Conservation (phyloP, 1,140 invertebrate genomes). For the Saccostrea cuccullata region DNA sequence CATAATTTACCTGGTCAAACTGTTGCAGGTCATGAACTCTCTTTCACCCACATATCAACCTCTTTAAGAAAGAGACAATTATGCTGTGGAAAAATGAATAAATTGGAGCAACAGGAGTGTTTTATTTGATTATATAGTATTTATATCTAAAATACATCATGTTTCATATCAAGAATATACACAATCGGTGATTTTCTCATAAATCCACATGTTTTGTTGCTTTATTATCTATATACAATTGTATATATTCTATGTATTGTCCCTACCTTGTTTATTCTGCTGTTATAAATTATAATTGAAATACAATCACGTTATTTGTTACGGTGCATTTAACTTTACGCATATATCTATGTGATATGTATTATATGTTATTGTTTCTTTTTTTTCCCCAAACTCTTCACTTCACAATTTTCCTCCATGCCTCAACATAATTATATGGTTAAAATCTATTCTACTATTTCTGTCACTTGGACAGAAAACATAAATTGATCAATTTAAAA, state of each 20-base stretch:
- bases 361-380: background rate
- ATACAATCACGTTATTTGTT: no score
- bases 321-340: background rate
- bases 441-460: no score
- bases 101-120: background rate
- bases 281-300: background rate
- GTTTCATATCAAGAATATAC: background rate
- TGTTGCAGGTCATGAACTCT: background rate
- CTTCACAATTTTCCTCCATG: no score
- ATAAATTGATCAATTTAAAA: no score
- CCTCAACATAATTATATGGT: no score
- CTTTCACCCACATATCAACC: conserved; percentile 1
- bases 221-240: background rate
- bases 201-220: conserved; percentile 1
- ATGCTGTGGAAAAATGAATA: background rate
- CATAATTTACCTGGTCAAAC: background rate
- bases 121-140: background rate
- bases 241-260: background rate
- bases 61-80: background rate
- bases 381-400: background rate
- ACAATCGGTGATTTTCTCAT: background rate
- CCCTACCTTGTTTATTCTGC: background rate
- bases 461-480: no score
- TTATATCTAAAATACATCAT: background rate
- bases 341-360: background rate